These are phyloP conservation scores for Trachemys scripta DNA, from an alignment of 2,113 vertebrate genomes.

Conservation along the genomic window DNA sequence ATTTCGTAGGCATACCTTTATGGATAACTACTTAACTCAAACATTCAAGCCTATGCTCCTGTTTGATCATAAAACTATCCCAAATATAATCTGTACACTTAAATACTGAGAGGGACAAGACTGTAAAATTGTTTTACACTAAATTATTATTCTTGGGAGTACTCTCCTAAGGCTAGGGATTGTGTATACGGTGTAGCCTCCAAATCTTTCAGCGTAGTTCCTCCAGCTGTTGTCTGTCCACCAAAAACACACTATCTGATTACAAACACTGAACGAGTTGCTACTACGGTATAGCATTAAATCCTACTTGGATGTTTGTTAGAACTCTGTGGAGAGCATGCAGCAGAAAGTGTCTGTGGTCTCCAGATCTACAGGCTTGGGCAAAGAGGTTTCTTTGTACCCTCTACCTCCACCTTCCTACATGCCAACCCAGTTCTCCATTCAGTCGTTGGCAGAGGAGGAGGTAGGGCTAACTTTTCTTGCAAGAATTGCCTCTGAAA, in stretches of 20 bases:
- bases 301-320: background rate
- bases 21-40: too few species aligned
- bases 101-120: background rate
- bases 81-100: background rate
- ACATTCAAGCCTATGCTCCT: too few species aligned
- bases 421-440: background rate
- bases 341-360: background rate
- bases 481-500: background rate
- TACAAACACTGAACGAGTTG: background rate
- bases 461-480: background rate
- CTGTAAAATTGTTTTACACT: background rate
- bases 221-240: too few species aligned
- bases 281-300: background rate
- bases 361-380: background rate
- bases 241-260: too few species aligned
- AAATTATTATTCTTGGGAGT: too few species aligned
- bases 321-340: background rate
- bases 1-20: too few species aligned
- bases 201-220: background rate
- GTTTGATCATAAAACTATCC: too few species aligned
- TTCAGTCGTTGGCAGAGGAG: background rate
- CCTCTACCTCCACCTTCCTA: background rate
- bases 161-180: background rate
- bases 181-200: background rate
- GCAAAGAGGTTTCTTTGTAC: too few species aligned